phyloP scores from a whole-genome alignment of 2,113 vertebrate genomes.

The Emberiza fucata region DNA sequence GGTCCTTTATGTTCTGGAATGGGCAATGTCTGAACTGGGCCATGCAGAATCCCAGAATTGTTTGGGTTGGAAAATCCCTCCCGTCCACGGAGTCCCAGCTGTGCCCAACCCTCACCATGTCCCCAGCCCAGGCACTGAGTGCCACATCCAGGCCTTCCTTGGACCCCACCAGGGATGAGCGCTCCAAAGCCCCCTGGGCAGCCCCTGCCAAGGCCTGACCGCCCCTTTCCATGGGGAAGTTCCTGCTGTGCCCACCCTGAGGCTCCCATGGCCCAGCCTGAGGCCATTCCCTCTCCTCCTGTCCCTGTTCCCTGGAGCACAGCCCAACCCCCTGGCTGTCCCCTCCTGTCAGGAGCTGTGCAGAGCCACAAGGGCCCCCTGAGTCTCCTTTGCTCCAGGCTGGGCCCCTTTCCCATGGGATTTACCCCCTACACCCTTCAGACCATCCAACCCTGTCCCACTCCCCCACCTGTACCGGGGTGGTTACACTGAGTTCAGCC shows the following conservation, averaged over 20 bases:
- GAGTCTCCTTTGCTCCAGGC: not conserved
- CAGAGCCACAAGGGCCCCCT: not conserved
- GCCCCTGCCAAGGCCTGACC: rapidly evolving
- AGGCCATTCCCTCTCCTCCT: not conserved
- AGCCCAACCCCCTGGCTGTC: rapidly evolving
- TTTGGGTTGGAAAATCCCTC: not conserved
- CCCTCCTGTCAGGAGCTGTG: not conserved
- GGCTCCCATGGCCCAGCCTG: not conserved
- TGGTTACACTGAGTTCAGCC: rapidly evolving
- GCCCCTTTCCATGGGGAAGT: not conserved
- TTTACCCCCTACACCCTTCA: not conserved
- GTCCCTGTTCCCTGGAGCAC: not conserved
- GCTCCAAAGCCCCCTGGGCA: not conserved
- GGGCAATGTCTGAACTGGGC: not conserved
- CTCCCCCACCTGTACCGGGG: not conserved
- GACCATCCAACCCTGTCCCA: not conserved
- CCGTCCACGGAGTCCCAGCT: not conserved
- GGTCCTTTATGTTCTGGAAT: not conserved
- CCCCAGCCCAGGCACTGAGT: not conserved
- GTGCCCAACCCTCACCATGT: not conserved
- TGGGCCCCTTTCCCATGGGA: not conserved
- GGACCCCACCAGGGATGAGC: not conserved
- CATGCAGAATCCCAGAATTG: not conserved
- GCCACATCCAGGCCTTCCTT: not conserved
- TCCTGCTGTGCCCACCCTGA: rapidly evolving